These are phyloP conservation scores for Ericerus pela DNA, from an alignment of 1,140 invertebrate species.

Conservation along the genomic window DNA sequence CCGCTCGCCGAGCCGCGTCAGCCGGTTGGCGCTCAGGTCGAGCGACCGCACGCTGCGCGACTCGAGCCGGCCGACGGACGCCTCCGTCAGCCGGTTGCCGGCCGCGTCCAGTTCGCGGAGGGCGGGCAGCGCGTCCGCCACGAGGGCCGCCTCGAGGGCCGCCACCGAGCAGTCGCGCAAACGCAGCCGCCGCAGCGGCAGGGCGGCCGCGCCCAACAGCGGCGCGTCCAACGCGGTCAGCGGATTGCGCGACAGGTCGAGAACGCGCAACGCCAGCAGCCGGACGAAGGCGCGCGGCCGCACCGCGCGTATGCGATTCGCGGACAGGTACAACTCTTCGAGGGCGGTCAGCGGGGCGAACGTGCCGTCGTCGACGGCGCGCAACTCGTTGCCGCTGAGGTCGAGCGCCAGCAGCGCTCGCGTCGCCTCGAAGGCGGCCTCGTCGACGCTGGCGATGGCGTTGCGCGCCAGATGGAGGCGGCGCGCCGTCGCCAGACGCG, in stretches of 20 bases:
- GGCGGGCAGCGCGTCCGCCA: slow-evolving; percentile 46
- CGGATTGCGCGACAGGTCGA: slow-evolving; percentile 47
- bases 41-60: slow-evolving; percentile 55
- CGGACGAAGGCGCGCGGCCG: slow-evolving; percentile 42
- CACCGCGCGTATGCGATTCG: slow-evolving; percentile 39
- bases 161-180: slow-evolving; percentile 43
- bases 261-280: slow-evolving; percentile 40
- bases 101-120: slow-evolving; percentile 53
- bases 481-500: slow-evolving; percentile 56
- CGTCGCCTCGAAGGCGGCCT: slow-evolving; percentile 58
- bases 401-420: slow-evolving; percentile 60
- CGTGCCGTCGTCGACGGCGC: slow-evolving; percentile 41
- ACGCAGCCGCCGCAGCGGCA: slow-evolving; percentile 37
- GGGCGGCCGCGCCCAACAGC: slow-evolving; percentile 37
- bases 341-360: slow-evolving; percentile 52
- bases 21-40: slow-evolving; percentile 55
- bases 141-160: slow-evolving; percentile 43
- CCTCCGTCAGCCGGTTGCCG: slow-evolving; percentile 51
- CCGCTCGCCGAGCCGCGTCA: slow-evolving; percentile 43
- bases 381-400: slow-evolving; percentile 55
- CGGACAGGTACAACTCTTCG: slow-evolving; percentile 45
- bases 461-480: slow-evolving; percentile 71
- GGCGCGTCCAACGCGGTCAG: slow-evolving; percentile 39
- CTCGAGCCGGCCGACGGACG: slow-evolving; percentile 48
- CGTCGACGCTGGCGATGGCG: slow-evolving; percentile 59